Percentiles rank a stretch among this genome's conserved stretches.
phyloP scores from a whole-genome alignment of 2,113 vertebrate genomes.

The Vanacampus margaritifer region DNA sequence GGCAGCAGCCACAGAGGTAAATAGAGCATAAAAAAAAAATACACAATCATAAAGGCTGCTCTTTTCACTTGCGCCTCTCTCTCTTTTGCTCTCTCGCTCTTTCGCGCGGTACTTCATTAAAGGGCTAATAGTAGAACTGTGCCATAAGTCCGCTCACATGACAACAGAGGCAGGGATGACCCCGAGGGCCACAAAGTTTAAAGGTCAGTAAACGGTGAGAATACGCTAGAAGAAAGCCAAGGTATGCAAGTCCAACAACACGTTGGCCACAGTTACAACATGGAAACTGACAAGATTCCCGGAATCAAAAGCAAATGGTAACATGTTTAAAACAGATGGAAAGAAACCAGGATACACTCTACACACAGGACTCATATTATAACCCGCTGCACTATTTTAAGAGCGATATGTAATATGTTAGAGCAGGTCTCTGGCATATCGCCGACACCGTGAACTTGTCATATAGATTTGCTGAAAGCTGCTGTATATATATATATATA shows the following conservation, averaged over 20 bases:
- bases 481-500: too few species aligned
- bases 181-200: slow-evolving; percentile 13
- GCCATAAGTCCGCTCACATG: slow-evolving; percentile 35
- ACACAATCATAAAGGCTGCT: slow-evolving; percentile 8
- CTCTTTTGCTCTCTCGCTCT: neutral
- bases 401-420: neutral
- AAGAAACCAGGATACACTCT: neutral
- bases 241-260: slow-evolving; percentile 41
- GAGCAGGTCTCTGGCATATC: neutral
- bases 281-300: slow-evolving; percentile 36
- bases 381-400: neutral
- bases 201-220: slow-evolving; percentile 53
- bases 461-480: neutral
- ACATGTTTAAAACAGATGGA: slow-evolving; percentile 4
- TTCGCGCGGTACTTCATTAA: slow-evolving; percentile 29
- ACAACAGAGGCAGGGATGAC: slow-evolving; percentile 35
- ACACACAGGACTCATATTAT: neutral
- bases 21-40: slow-evolving; percentile 2
- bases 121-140: slow-evolving; percentile 22
- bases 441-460: neutral
- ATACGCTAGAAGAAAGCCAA: slow-evolving; percentile 21
- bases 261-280: slow-evolving; percentile 37
- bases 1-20: neutral
- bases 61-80: neutral
- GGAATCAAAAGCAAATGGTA: slow-evolving; percentile 38